A percentile compares a stretch with the other conserved stretches of the same genome.
Evolutionary conservation across 2,797 vertebrate genomes (phyloP).

Genomic region (Eleutherodactylus coqui): DNA sequence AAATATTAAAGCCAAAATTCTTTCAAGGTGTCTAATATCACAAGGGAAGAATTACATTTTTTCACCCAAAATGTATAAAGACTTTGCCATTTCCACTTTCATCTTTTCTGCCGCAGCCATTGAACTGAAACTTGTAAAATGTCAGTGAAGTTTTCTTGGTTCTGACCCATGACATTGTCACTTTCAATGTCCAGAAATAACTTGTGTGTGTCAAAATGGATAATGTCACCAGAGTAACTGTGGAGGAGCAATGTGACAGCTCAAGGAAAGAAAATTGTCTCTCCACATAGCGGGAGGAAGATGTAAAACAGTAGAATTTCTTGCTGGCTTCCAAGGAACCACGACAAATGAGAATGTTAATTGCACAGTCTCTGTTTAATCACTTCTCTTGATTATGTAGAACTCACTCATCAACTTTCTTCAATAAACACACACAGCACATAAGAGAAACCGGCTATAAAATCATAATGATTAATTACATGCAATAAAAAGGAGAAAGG

Average conservation of each 20-base stretch:
- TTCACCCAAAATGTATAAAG: conserved; percentile 25
- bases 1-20: neutral
- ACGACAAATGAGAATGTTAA: conserved; percentile 25
- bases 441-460: conserved; percentile 30
- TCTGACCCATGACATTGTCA: conserved; percentile 43
- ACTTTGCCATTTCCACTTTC: conserved; percentile 32
- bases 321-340: neutral
- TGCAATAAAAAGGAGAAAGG: conserved; percentile 3
- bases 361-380: conserved; percentile 52
- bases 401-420: conserved; percentile 42
- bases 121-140: conserved; percentile 54
- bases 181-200: conserved; percentile 57
- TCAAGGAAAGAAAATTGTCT: conserved; percentile 5
- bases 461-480: conserved; percentile 43
- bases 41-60: conserved; percentile 12
- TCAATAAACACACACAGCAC: conserved; percentile 38
- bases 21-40: neutral
- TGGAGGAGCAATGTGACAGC: conserved; percentile 39
- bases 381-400: conserved; percentile 52
- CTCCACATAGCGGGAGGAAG: neutral
- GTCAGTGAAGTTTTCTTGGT: conserved; percentile 42
- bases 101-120: conserved; percentile 18
- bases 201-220: conserved; percentile 24
- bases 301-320: neutral
- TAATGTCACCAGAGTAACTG: conserved; percentile 44